phyloP scores from a whole-genome alignment of 2,113 vertebrate genomes.

The Gymnobelideus leadbeateri region DNA sequence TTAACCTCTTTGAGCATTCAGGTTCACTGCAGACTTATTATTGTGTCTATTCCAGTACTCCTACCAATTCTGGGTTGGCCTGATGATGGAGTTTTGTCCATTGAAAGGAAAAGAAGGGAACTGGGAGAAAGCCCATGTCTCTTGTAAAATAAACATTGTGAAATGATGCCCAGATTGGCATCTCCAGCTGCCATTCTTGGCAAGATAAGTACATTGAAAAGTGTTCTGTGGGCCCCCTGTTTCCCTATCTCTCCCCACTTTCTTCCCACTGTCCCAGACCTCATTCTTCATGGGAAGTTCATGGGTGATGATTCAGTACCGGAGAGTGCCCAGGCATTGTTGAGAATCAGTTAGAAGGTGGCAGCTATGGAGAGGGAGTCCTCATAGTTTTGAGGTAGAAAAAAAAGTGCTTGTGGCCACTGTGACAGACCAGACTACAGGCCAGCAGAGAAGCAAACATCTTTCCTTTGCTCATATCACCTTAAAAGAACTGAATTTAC shows the following conservation, averaged over 20 bases:
- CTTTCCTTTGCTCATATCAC: too few species aligned
- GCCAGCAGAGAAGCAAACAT: too few species aligned
- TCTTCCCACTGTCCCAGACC: accelerated
- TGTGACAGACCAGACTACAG: too few species aligned
- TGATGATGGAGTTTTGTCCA: not conserved
- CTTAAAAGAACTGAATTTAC: too few species aligned
- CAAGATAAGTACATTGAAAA: not conserved
- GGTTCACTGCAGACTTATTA: not conserved
- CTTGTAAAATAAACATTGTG: constrained; percentile 2
- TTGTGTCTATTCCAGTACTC: not conserved
- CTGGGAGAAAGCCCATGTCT: not conserved
- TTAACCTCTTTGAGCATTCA: not conserved
- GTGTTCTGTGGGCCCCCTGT: constrained; percentile 7
- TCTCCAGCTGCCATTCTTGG: constrained; percentile 34
- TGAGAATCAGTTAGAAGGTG: not conserved
- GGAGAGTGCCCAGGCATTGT: not conserved
- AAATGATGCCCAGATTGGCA: not conserved
- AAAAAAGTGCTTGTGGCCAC: too few species aligned
- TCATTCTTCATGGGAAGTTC: constrained; percentile 5
- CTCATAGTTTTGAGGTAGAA: too few species aligned
- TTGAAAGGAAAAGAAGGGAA: not conserved
- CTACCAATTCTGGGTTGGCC: not conserved
- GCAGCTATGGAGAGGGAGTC: too few species aligned
- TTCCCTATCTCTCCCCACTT: not conserved
- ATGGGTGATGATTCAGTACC: not conserved